Evolutionary conservation across 2,888 invertebrate species (phyloP), one percentile per base, ranked within the genome.

Genomic region (Heteropelma amictum): DNA sequence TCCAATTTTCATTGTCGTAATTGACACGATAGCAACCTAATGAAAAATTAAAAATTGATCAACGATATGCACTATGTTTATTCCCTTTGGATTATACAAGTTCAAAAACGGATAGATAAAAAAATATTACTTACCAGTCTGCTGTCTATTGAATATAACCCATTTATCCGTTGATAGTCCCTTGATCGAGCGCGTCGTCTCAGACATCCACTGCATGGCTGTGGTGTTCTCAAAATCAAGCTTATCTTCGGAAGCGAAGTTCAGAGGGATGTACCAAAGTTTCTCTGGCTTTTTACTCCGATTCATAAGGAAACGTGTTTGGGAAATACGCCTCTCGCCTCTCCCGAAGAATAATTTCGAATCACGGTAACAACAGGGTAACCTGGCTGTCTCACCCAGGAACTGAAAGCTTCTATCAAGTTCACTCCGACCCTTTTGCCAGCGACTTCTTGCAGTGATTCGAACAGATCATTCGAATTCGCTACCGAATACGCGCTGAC

Each of bases 1-100:
- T 90, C 95, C 95, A 95, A 89, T 95, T 95, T 64, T 91, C 90
- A 3, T 89, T 84, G 86, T 95, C 95, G 87, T 96, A 96, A 89
- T 94, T 95, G 47, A 95, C 93, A 71, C 94, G 92, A 89, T 93
- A 95, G 60, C 82, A 88, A 90, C 94, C 89, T 89, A 42, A 12
- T 26, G 8, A 47, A 7, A 10, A 19, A 10, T 5, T 23, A 35
- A 94, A 77, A 93, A 93, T 85, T 94, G 93, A 81, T 94, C 92
- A 17, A 94, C 89, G 85, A 95, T 95, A 33, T 92, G 92, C 58
- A 95, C 90, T 21, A 94, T 88, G 94, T 94, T 95, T 90, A 90
- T 14, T 82, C 77, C 12, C 92, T 91, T 4, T 92, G 92, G 53
- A 91, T 91, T 81, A 95, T 88, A 95, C 95, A 96, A 60, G 96